A percentile compares a stretch with the other conserved stretches of the same genome.
Conservation (phyloP, 2,113 vertebrate genomes). For the Muntiacus reevesi region DNA sequence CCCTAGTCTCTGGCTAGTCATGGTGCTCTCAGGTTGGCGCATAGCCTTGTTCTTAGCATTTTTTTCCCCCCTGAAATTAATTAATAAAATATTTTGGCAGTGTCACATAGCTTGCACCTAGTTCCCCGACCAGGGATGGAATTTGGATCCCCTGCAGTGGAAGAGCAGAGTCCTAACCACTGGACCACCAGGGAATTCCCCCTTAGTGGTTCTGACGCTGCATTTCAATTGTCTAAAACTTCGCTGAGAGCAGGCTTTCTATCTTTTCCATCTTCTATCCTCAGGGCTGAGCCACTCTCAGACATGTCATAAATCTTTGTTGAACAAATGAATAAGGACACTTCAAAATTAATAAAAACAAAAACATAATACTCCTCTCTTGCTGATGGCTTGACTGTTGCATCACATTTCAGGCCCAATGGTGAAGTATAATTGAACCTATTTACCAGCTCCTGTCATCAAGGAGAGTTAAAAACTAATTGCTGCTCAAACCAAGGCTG, state of each 20-base stretch:
- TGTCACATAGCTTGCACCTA: neutral
- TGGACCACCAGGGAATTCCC: neutral
- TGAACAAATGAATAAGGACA: neutral
- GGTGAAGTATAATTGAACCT: neutral
- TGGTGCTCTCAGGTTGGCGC: neutral
- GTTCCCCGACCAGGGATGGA: neutral
- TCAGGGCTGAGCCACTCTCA: neutral
- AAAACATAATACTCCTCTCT: neutral
- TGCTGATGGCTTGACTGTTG: neutral
- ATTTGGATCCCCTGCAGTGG: neutral
- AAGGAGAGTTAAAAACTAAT: neutral
- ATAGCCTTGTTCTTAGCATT: neutral
- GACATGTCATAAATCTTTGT: neutral
- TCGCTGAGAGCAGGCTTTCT: neutral
- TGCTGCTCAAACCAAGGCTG: neutral
- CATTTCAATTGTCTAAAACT: neutral
- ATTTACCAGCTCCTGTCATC: neutral
- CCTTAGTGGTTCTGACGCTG: neutral
- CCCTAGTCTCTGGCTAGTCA: neutral
- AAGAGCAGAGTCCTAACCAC: neutral
- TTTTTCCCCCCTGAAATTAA: neutral
- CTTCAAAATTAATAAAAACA: slow-evolving; percentile 3
- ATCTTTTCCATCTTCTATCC: neutral
- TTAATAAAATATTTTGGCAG: neutral
- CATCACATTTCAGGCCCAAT: neutral